Conservation (phyloP, 1,140 invertebrate genomes). For the Tetramorium simillimum region DNA sequence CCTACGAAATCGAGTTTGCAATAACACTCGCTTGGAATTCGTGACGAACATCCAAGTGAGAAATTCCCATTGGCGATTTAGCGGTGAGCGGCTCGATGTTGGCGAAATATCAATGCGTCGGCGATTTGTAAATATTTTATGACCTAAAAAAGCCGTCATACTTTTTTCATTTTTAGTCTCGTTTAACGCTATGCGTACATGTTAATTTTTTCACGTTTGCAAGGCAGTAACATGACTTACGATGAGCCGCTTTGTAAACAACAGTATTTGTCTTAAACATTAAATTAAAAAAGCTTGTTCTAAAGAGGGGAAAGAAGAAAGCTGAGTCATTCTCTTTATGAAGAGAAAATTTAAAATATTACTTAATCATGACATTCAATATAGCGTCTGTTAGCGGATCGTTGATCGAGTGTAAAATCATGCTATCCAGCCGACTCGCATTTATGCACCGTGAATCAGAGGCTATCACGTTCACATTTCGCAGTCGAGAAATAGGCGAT, state of each 20-base stretch:
- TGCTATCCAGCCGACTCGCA: not conserved
- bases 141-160: not conserved
- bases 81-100: constrained; percentile 56
- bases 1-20: constrained; percentile 68
- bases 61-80: constrained; percentile 67
- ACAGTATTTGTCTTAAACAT: not conserved
- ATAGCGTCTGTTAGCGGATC: not conserved
- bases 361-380: not conserved
- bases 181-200: not conserved
- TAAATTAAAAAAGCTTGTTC: not conserved
- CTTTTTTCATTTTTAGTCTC: not conserved
- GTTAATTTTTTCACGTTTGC: not conserved
- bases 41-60: constrained; percentile 63
- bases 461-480: constrained; percentile 35
- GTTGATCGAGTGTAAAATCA: constrained; percentile 17
- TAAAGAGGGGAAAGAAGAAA: not conserved
- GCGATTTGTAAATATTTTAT: constrained; percentile 40
- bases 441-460: constrained; percentile 53
- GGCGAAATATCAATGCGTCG: constrained; percentile 66
- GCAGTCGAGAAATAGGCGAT: constrained; percentile 18
- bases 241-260: not conserved
- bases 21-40: constrained; percentile 65
- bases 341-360: constrained; percentile 12
- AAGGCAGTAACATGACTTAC: not conserved
- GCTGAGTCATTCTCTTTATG: not conserved